Evolutionary conservation across 2,113 vertebrate genomes (phyloP), one percentile per base, ranked within the genome.

Genomic region (Hydropotes inermis): DNA sequence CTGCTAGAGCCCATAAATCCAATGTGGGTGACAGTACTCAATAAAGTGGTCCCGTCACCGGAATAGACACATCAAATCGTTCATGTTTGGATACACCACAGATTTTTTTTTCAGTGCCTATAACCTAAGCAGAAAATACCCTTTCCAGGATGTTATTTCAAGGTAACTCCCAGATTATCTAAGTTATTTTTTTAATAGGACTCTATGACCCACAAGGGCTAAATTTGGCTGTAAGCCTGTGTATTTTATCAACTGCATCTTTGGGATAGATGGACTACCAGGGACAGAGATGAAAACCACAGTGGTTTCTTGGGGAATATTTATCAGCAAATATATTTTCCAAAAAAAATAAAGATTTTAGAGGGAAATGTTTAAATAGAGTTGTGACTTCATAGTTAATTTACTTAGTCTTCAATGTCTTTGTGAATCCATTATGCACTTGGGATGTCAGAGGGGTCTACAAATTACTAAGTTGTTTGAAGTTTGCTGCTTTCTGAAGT

Each of bases 381-480:
- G 83, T 95, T 98, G 95, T 94, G 89, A 97, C 93, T 95, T 95
- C 82, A 60, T 85, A 90, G 87, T 83, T 67, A 60, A 93, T 85
- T 89, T 93, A 88, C 87, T 98, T 94, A 97, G 91, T 97, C 96
- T 95, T 86, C 93, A 57, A 58, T 67, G 87, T 87, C 97, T 97
- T 85, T 85, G 88, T 58, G 87, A 96, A 97, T 97, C 91, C 95
- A 98, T 97, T 97, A 97, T 82, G 86, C 70, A 93, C 95, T 97
- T 96, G 96, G 96, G 95, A 97, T 97, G 95, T 97, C 96, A 93
- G 74, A 97, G 95, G 94, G 98, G 70, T 58, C 97, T 89, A 95
- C 97, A 97, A 97, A 97, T 98, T 96, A 97, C 79, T 70, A 78
- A 87, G 92, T 79, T 97, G 96, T 97, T 97, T 98, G 94, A 97